phyloP scores from a whole-genome alignment of 2,113 vertebrate species.

The Hiodon alosoides region DNA sequence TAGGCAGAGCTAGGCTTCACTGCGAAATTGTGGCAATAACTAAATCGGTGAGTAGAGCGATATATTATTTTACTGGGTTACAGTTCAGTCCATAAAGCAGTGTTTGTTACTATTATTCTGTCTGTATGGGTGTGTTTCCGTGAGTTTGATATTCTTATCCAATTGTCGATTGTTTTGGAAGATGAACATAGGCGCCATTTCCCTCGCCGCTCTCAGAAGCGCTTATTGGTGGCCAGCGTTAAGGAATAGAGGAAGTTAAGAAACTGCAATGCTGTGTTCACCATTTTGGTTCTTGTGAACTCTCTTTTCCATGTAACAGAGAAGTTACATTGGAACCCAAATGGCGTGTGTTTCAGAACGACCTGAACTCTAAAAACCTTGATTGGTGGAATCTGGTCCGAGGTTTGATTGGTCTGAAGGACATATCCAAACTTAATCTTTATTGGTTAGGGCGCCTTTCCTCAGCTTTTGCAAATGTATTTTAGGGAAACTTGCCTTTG shows the following conservation, averaged over 20 bases:
- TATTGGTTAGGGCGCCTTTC: slow-evolving; percentile 71
- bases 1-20: slow-evolving; percentile 60
- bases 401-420: slow-evolving; percentile 85
- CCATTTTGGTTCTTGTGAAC: slow-evolving; percentile 58
- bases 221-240: slow-evolving; percentile 75
- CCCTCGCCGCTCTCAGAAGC: slow-evolving; percentile 71
- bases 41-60: slow-evolving; percentile 58
- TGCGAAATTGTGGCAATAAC: slow-evolving; percentile 48
- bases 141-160: slow-evolving; percentile 64
- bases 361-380: slow-evolving; percentile 69
- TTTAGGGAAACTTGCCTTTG: slow-evolving; percentile 57
- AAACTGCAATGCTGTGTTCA: slow-evolving; percentile 46
- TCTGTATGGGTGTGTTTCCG: slow-evolving; percentile 38
- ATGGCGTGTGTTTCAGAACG: slow-evolving; percentile 66
- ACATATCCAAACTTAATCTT: slow-evolving; percentile 75
- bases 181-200: slow-evolving; percentile 77
- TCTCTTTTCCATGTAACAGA: background rate
- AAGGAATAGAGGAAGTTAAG: slow-evolving; percentile 56
- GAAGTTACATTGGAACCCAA: slow-evolving; percentile 46
- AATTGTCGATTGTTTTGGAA: slow-evolving; percentile 74
- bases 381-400: slow-evolving; percentile 84
- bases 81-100: slow-evolving; percentile 14
- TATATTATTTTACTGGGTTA: background rate
- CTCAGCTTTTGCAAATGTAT: slow-evolving; percentile 52
- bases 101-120: slow-evolving; percentile 14